These are phyloP conservation scores for Nezara viridula DNA, from an alignment of 2,888 invertebrate species.

Conservation along the genomic window DNA sequence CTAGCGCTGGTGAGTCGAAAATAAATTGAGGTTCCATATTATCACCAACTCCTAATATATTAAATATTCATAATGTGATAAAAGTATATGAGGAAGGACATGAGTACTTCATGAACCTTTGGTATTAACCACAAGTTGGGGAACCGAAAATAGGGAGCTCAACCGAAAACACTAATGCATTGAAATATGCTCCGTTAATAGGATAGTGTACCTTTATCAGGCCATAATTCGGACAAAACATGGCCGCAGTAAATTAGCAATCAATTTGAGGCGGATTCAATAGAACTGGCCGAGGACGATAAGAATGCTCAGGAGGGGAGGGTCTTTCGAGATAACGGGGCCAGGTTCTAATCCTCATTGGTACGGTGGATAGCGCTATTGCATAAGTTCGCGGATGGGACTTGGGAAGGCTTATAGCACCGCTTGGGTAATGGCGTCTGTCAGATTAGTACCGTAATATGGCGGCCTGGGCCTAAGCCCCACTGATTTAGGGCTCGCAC, in stretches of 20 bases:
- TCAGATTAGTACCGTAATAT: slow-evolving; percentile 22
- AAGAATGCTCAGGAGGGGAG: background rate
- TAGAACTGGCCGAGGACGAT: background rate
- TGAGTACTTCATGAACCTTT: background rate
- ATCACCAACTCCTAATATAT: too few relatives aligned
- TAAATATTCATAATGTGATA: too few relatives aligned
- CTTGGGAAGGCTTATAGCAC: background rate
- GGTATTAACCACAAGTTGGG: background rate
- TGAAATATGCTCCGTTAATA: slow-evolving; percentile 1
- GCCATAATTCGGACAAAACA: background rate
- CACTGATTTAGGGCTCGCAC: slow-evolving; percentile 24
- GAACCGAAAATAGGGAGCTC: background rate
- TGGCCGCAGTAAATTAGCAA: background rate
- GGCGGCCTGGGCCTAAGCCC: background rate
- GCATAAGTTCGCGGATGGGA: background rate
- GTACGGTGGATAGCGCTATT: background rate
- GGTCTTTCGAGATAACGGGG: background rate
- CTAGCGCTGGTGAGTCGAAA: too few relatives aligned
- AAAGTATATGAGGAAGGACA: too few relatives aligned
- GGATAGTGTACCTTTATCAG: background rate
- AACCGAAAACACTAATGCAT: background rate
- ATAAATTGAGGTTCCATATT: too few relatives aligned
- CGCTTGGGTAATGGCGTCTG: background rate
- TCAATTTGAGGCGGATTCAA: slow-evolving; percentile 15
- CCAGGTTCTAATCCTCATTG: background rate